Evolutionary conservation across 2,888 invertebrate species (phyloP).

Genomic region (Ichneumoninae sp.): DNA sequence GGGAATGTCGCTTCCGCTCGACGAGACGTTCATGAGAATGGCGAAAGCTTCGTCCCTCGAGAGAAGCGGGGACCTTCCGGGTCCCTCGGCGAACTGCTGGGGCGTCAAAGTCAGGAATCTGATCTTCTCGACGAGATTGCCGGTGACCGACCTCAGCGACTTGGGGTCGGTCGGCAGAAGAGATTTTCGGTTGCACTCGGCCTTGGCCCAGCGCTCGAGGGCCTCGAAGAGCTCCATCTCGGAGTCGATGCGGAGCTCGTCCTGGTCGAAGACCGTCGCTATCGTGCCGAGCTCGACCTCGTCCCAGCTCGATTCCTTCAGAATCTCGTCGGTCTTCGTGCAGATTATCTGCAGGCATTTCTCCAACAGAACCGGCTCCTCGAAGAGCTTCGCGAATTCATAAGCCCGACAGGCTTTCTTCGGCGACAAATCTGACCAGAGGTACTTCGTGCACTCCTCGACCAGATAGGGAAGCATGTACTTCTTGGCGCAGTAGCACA

Average conservation of each 20-base stretch:
- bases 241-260: conserved; percentile 90
- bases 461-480: conserved; percentile 94
- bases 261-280: conserved; percentile 90
- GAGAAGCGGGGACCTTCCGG: conserved; percentile 90
- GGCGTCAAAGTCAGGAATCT: conserved; percentile 92
- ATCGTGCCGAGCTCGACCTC: conserved; percentile 92
- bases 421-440: conserved; percentile 93
- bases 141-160: conserved; percentile 77
- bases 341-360: conserved; percentile 93
- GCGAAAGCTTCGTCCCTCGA: conserved; percentile 92
- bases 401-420: conserved; percentile 94
- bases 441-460: conserved; percentile 92
- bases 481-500: conserved; percentile 95
- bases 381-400: conserved; percentile 94
- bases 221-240: conserved; percentile 92
- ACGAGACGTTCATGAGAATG: conserved; percentile 93
- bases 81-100: conserved; percentile 93
- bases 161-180: conserved; percentile 78
- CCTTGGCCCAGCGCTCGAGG: conserved; percentile 88
- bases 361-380: conserved; percentile 92
- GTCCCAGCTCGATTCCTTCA: conserved; percentile 91
- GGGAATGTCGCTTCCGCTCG: conserved; percentile 87
- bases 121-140: conserved; percentile 90
- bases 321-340: conserved; percentile 90
- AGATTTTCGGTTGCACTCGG: conserved; percentile 86